Conservation (phyloP, 2,888 invertebrate genomes). For the Andrena trimmerana region DNA sequence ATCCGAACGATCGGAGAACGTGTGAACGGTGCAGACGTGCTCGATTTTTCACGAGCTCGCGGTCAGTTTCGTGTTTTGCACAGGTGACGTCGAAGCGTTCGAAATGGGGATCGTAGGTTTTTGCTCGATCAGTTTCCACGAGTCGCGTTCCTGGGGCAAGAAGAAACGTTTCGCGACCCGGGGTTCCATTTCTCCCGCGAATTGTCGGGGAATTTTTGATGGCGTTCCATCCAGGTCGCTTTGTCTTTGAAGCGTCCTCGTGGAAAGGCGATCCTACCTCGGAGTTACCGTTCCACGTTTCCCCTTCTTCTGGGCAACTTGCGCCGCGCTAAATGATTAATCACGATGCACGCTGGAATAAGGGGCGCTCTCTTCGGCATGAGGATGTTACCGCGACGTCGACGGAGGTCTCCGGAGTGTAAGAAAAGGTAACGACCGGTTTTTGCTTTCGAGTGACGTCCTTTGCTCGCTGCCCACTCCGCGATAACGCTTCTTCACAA, state of each 20-base stretch:
- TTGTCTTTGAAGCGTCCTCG: conserved; percentile 13
- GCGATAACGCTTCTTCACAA: neutral
- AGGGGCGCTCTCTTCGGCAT: conserved; percentile 79
- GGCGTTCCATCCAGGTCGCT: neutral
- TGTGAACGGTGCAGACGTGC: too few species aligned
- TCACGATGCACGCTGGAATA: conserved; percentile 80
- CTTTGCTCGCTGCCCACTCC: neutral
- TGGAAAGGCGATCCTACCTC: conserved; percentile 1
- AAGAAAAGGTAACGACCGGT: conserved; percentile 61
- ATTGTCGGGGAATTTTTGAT: conserved; percentile 16
- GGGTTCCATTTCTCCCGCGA: neutral
- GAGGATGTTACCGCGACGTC: conserved; percentile 63
- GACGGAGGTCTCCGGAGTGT: conserved; percentile 47
- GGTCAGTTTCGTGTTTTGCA: too few species aligned
- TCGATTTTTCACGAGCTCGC: too few species aligned
- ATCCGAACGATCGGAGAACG: too few species aligned
- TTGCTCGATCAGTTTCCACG: neutral
- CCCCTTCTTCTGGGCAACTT: neutral
- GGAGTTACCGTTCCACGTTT: neutral
- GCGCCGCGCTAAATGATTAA: conserved; percentile 46
- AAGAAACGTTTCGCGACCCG: neutral
- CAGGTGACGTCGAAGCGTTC: neutral
- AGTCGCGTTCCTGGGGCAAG: neutral
- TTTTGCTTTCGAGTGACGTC: conserved; percentile 5
- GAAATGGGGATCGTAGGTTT: neutral